Conservation (phyloP, 2,113 vertebrate species). For the Takifugu flavidus region DNA sequence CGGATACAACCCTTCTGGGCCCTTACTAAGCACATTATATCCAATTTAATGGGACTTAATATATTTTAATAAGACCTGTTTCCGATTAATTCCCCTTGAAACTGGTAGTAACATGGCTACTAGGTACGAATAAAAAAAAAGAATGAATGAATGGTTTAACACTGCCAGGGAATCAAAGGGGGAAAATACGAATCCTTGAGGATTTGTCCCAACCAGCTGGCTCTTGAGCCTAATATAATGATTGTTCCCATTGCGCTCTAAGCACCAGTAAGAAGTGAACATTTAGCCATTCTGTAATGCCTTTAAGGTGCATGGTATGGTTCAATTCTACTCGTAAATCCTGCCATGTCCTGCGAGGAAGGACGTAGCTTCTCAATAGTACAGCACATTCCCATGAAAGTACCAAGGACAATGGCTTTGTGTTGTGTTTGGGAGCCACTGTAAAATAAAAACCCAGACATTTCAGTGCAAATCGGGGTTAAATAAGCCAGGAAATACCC, state of each 20-base stretch:
- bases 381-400: constrained; percentile 13
- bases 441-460: constrained; percentile 12
- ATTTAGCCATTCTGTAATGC: constrained; percentile 63
- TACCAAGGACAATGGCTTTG: constrained; percentile 61
- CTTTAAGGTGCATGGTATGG: constrained; percentile 67
- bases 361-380: constrained; percentile 36
- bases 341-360: constrained; percentile 68
- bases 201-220: constrained; percentile 73
- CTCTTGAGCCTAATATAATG: constrained; percentile 67
- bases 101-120: constrained; percentile 77
- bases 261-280: constrained; percentile 68
- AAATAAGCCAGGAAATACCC: constrained; percentile 29
- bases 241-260: constrained; percentile 64
- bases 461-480: constrained; percentile 27
- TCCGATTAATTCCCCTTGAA: constrained; percentile 78
- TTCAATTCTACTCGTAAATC: constrained; percentile 69
- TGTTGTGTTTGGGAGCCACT: constrained; percentile 60
- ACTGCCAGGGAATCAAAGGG: constrained; percentile 69
- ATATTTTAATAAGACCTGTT: constrained; percentile 79
- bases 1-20: constrained; percentile 68
- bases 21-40: constrained; percentile 64
- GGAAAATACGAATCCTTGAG: constrained; percentile 61
- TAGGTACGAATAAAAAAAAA: constrained; percentile 76
- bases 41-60: constrained; percentile 65
- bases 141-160: constrained; percentile 67